Evolutionary conservation across 2,888 invertebrate genomes (phyloP).

Genomic region (Cataglyphis cursor): DNA sequence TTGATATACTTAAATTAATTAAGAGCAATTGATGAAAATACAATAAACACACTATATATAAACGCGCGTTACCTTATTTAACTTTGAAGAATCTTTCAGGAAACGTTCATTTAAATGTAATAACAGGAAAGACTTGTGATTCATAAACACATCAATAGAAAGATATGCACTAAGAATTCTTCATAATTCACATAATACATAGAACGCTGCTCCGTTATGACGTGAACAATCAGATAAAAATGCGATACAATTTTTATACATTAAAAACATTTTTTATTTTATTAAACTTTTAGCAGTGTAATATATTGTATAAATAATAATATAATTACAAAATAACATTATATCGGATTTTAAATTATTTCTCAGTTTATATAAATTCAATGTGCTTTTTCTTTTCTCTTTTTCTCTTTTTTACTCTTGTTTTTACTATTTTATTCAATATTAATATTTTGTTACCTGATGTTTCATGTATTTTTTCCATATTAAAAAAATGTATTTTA

Average conservation of each 20-base stretch:
- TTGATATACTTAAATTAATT: slow-evolving; percentile 37
- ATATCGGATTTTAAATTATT: not conserved
- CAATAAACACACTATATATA: not conserved
- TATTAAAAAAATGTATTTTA: not conserved
- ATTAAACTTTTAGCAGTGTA: not conserved
- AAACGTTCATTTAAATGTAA: not conserved
- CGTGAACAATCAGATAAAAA: not conserved
- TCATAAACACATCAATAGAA: slow-evolving; percentile 11
- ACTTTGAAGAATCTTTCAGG: not conserved
- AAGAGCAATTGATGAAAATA: slow-evolving; percentile 33
- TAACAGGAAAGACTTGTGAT: slow-evolving; percentile 7
- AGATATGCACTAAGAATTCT: slow-evolving; percentile 20
- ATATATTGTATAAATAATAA: slow-evolving; percentile 1
- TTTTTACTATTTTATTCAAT: not conserved
- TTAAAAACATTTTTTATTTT: not conserved
- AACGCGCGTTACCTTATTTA: not conserved
- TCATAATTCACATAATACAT: not conserved
- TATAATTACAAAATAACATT: not conserved
- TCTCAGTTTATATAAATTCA: not conserved
- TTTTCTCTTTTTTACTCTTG: not conserved
- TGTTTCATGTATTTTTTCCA: not conserved
- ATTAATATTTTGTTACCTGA: not conserved
- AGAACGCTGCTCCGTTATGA: not conserved
- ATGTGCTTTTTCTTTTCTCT: not conserved
- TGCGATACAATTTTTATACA: not conserved